These are phyloP conservation scores for Drosophila niveifrons DNA, from an alignment of 2,888 invertebrate genomes.

Conservation along the genomic window DNA sequence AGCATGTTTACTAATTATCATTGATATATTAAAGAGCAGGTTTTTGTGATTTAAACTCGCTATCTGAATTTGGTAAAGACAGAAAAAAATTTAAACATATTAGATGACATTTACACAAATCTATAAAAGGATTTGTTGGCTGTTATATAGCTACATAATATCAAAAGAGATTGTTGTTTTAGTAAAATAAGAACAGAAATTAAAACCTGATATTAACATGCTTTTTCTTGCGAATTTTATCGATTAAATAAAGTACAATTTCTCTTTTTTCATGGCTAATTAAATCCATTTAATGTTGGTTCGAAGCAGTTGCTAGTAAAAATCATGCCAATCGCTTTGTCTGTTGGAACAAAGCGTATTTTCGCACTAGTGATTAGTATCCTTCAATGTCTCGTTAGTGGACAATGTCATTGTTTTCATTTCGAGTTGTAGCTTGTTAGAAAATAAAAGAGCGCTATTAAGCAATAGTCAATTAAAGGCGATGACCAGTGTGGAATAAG, in stretches of 20 bases:
- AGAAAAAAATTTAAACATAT: no score
- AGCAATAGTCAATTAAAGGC: background rate
- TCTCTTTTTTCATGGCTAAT: background rate
- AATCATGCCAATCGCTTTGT: background rate
- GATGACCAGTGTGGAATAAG: background rate
- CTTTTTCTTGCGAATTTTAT: no score
- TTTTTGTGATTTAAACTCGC: no score
- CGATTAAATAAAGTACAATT: background rate
- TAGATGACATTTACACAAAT: no score
- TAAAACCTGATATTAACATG: no score
- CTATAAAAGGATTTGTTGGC: no score
- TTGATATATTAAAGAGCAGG: no score
- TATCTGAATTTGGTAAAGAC: no score
- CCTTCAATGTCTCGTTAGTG: background rate
- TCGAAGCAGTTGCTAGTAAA: background rate
- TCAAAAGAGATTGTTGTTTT: no score
- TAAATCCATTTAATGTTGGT: background rate
- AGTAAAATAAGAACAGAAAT: no score
- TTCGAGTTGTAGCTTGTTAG: background rate
- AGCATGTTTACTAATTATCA: no score
- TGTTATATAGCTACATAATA: no score
- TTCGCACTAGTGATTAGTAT: constrained; percentile 6
- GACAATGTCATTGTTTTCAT: background rate
- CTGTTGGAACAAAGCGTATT: background rate
- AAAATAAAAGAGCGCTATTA: background rate